A percentile compares a stretch with the other conserved stretches of the same genome.
Evolutionary conservation across 2,113 vertebrate species (phyloP).

Genomic region (Laterallus jamaicensis): DNA sequence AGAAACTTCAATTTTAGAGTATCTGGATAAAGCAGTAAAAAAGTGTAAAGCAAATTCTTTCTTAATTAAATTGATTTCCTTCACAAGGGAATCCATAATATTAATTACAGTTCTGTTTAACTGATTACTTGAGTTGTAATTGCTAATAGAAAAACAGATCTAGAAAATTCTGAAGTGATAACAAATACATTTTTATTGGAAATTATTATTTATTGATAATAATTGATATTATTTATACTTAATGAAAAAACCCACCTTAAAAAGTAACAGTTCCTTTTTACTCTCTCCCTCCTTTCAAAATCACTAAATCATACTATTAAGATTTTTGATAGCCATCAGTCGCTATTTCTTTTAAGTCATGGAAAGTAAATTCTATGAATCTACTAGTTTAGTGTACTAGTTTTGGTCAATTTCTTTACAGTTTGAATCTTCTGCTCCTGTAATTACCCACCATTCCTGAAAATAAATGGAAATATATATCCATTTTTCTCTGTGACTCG

Average conservation of each 20-base stretch:
- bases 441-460: background rate
- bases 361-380: background rate
- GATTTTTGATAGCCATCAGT: background rate
- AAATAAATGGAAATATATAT: accelerated
- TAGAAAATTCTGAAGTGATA: background rate
- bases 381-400: background rate
- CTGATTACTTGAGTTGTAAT: background rate
- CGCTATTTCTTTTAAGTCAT: background rate
- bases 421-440: background rate
- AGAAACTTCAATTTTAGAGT: constrained; percentile 14
- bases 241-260: background rate
- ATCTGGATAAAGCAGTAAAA: background rate
- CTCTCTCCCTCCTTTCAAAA: background rate
- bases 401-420: background rate
- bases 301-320: background rate
- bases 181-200: background rate
- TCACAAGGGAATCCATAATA: background rate
- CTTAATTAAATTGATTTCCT: background rate
- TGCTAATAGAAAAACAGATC: background rate
- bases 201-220: too few species aligned
- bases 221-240: too few species aligned
- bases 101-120: constrained; percentile 13
- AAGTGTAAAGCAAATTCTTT: background rate
- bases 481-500: background rate
- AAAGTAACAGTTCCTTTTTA: background rate